A percentile compares a stretch with the other conserved stretches of the same genome.
Evolutionary conservation across 2,797 vertebrate genomes (phyloP).

Genomic region (Premnoplex brunnescens): DNA sequence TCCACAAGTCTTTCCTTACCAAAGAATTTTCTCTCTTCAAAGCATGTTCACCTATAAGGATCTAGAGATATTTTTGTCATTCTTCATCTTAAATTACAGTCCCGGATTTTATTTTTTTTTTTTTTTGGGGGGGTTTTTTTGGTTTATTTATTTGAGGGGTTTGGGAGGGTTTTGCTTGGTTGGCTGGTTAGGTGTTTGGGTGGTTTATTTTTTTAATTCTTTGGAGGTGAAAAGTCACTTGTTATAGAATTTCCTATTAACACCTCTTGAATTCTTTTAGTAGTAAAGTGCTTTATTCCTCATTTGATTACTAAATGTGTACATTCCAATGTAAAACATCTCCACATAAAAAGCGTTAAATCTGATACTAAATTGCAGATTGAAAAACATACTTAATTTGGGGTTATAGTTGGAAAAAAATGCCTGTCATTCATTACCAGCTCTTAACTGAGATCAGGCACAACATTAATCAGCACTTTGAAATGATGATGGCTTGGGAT

Average conservation of each 20-base stretch:
- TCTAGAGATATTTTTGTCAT: neutral
- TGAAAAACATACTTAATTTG: neutral
- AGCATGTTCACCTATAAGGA: neutral
- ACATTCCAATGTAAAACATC: neutral
- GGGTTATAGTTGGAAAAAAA: neutral
- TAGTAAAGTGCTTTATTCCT: neutral
- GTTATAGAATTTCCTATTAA: neutral
- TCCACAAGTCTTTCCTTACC: neutral
- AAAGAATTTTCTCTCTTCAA: neutral
- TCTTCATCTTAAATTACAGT: neutral
- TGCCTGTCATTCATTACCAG: neutral
- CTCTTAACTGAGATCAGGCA: neutral
- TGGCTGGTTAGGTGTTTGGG: no score
- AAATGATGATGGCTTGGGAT: neutral
- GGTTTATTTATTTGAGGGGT: no score
- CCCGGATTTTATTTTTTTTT: neutral
- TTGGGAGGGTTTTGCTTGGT: no score
- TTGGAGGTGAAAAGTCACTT: neutral
- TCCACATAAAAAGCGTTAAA: neutral
- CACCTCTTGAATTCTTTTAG: neutral
- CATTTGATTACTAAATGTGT: neutral
- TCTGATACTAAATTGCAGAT: neutral
- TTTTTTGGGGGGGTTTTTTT: neutral
- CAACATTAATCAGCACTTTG: neutral
- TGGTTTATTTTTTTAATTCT: neutral